Base-by-base conservation (phyloP, 2,113 vertebrate genomes). In the Sialia sialis region DNA sequence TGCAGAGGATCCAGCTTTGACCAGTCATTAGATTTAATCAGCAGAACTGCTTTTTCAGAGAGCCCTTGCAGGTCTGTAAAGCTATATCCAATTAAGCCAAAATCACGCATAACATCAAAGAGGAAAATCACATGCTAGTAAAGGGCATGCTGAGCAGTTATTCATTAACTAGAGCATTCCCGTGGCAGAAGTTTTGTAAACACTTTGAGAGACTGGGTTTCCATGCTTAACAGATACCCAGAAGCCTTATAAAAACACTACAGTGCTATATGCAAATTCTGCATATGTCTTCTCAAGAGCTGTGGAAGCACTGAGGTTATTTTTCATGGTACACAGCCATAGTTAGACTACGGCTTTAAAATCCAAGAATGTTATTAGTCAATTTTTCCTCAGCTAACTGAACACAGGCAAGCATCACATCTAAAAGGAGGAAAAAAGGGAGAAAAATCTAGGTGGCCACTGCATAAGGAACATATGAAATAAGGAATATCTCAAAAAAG, bases 151-250 rank as follows among this genome's bases (percentile, higher is more conserved):
- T 13, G 48, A 94, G 60, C 2, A 3, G 84, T 95, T 96, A 94
- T 7, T 90, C 86, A 97, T 97, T 97, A 97, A 96, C 94, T 59
- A 77, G 68, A 96, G 88, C 84, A 81, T 94, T 96, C 91, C 89
- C 26, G 14, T 32, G 26, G 87, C 85, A 96, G 26, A 75, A 82
- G 82, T 86, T 91, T 84, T 64, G 88, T 74, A 94, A 95, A 88
- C 76, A 75, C 38, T 89, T 55, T 27, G 34, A 90, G 41, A 89
- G 83, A 83, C 82, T 85, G 22, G 10, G 51, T 90, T 93, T 85
- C 72, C 67, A 90, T 69, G 79, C 54, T 63, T 29, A 74, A 70
- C 11, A 63, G 73, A 70, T 43, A 63, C 7, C 27, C 58, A 60
- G 11, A 60, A 76, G 85, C 7, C 23, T 55, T 41, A 58, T 4